Evolutionary conservation across 2,888 invertebrate species (phyloP).

Genomic region (Caenorhabditis zanzibari): DNA sequence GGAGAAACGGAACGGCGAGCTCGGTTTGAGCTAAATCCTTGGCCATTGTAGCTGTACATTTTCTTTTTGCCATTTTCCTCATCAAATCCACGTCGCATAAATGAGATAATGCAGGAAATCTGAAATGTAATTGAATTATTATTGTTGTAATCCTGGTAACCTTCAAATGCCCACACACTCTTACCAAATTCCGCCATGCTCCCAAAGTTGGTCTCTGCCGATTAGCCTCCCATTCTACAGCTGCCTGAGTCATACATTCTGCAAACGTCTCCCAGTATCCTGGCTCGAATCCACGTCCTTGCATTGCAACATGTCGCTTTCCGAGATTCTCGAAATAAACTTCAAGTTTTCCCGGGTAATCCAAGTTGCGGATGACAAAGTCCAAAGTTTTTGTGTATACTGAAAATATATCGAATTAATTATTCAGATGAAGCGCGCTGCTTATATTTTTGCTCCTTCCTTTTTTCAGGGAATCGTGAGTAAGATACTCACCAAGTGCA

Average conservation of each 20-base stretch:
- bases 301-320: conserved; percentile 79
- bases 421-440: conserved; percentile 13
- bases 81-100: conserved; percentile 82
- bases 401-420: conserved; percentile 40
- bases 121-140: conserved; percentile 33
- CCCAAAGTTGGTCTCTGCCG: conserved; percentile 78
- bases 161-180: not conserved
- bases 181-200: conserved; percentile 80
- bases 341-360: conserved; percentile 79
- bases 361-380: conserved; percentile 80
- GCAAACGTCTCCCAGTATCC: conserved; percentile 84
- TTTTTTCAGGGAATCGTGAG: not conserved
- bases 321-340: conserved; percentile 80
- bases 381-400: conserved; percentile 80
- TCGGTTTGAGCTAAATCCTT: conserved; percentile 36
- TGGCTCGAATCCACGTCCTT: conserved; percentile 82
- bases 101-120: conserved; percentile 81
- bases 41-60: conserved; percentile 55
- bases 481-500: conserved; percentile 63
- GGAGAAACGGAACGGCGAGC: conserved; percentile 62
- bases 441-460: not conserved
- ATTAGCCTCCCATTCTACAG: conserved; percentile 81
- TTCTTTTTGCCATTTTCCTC: conserved; percentile 74
- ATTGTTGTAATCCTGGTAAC: not conserved
- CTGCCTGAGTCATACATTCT: conserved; percentile 81